These are phyloP conservation scores for Porites cylindrica DNA, from an alignment of 92 coral and sea anemone genomes.

Conservation along the genomic window DNA sequence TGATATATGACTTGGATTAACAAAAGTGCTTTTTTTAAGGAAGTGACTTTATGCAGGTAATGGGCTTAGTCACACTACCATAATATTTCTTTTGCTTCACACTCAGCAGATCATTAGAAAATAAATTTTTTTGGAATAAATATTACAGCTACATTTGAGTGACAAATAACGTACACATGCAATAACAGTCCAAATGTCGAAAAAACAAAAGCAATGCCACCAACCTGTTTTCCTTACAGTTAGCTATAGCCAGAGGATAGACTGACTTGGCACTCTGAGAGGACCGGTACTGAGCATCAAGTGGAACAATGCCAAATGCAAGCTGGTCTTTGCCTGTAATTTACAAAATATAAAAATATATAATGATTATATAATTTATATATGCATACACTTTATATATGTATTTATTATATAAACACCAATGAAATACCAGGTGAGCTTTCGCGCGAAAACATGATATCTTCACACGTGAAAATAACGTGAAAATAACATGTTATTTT, in stretches of 20 bases:
- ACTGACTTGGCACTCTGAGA: conserved; percentile 25
- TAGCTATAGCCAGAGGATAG: conserved; percentile 30
- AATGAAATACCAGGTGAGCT: too few species aligned
- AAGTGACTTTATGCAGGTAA: conserved; percentile 5
- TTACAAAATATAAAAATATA: too few species aligned
- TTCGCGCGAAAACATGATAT: too few species aligned
- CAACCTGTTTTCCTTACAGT: conserved; percentile 17
- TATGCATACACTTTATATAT: too few species aligned
- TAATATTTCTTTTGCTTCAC: conserved; percentile 7
- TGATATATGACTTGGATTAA: neutral
- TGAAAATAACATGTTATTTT: too few species aligned
- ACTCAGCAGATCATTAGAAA: conserved; percentile 2
- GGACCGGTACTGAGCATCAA: conserved; percentile 2
- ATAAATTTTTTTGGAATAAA: neutral
- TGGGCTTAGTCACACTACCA: conserved; percentile 6
- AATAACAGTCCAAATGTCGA: too few species aligned
- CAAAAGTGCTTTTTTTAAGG: neutral
- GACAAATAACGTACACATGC: neutral
- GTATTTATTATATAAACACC: too few species aligned
- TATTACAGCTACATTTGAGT: neutral
- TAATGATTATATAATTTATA: too few species aligned
- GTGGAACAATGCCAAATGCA: conserved; percentile 9
- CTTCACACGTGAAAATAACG: too few species aligned
- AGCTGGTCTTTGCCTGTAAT: conserved; percentile 11
- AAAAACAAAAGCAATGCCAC: neutral